Base-by-base conservation (phyloP, 2,797 vertebrate genomes). In the Hyperoplus lanceolatus region DNA sequence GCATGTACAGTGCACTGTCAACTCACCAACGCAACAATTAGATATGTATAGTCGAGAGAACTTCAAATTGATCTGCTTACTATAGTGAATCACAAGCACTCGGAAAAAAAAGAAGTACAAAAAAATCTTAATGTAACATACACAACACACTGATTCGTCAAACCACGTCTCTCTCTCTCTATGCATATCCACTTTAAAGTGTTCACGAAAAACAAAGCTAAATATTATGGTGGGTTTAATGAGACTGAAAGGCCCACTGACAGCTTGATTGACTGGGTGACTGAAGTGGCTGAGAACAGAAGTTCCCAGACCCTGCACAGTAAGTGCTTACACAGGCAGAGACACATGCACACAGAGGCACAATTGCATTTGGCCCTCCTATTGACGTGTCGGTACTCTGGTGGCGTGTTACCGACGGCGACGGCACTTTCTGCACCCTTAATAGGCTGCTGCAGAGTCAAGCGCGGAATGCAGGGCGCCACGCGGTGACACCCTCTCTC, bases 381-480 rank as follows among this genome's bases (percentile, higher is more conserved):
- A 69, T 61, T 29, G 79, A 60, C 12, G 75, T 81, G 74, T 75
- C 73, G 69, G 61, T 61, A 5, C 81, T 69, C 64, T 60, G 41
- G 50, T 77, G 65, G 15, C 64, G 29, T 53, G 71, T 29, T 29
- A 29, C 29, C 29, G 29, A 29, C 4, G 67, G 70, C 63, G 68
- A 39, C 73, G 62, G 54, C 72, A 29, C 75, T n/a, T 73, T 83
- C 78, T 85, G 65, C 75, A 81, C 64, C 61, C 69, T 63, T 80
- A 84, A 87, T 75, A 67, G 62, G 70, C 83, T 51, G 4, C 80
- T 76, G 50, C 70, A 43, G 69, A 78, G 83, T 89, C 82, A 59
- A 21, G 46, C 55, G 58, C 39, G 18, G 72, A 77, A 73, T 77
- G 82, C 85, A 67, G 79, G 69, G 75, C 73, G 54, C 50, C 54